phyloP scores from a whole-genome alignment of 2,113 vertebrate species.

The Petromus typicus region DNA sequence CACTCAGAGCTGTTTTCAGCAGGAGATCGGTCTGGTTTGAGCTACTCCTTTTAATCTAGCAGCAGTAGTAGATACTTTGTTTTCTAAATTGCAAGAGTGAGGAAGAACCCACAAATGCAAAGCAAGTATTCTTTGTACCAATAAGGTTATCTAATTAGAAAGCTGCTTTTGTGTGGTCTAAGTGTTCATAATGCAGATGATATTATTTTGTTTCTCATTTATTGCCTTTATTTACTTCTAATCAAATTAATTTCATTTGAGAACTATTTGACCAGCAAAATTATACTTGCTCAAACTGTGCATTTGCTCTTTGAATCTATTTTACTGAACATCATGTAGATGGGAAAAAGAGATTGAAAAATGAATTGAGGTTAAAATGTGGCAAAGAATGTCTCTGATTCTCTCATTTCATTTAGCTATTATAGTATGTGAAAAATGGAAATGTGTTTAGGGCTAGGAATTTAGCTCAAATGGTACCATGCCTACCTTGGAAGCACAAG shows the following conservation, averaged over 20 bases:
- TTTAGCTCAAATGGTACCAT: too few species aligned
- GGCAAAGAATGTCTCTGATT: not conserved
- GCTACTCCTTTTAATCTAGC: not conserved
- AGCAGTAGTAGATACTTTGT: not conserved
- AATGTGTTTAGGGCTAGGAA: too few species aligned
- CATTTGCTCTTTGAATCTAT: constrained; percentile 19
- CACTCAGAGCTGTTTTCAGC: not conserved
- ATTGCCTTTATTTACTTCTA: constrained; percentile 14
- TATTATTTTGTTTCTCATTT: not conserved
- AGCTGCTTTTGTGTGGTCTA: not conserved
- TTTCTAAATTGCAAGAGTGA: constrained; percentile 27
- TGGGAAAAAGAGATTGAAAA: not conserved
- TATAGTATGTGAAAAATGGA: too few species aligned
- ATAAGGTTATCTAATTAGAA: constrained; percentile 24
- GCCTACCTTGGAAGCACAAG: too few species aligned
- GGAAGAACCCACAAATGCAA: constrained; percentile 10
- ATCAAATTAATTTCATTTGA: constrained; percentile 20
- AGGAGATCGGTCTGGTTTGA: not conserved
- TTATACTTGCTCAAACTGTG: constrained; percentile 5
- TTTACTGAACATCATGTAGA: not conserved
- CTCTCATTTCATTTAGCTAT: not conserved
- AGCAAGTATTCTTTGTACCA: not conserved
- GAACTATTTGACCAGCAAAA: constrained; percentile 40
- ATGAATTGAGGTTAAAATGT: not conserved
- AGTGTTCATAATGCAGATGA: not conserved